phyloP scores from a whole-genome alignment of 2,113 vertebrate genomes.

The Cricetomys ansorgei region DNA sequence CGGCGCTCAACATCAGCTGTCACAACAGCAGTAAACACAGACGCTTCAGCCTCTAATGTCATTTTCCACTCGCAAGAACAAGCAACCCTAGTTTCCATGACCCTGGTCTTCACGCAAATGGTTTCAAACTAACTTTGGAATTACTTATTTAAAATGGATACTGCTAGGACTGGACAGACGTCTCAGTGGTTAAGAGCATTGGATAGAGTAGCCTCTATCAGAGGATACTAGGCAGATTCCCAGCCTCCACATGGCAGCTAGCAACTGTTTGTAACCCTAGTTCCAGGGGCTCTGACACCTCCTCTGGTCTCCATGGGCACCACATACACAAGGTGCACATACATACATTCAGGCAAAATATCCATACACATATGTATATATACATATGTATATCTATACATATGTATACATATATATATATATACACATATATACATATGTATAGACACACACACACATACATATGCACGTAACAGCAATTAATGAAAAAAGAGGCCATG shows the following conservation, averaged over 20 bases:
- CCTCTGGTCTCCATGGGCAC: neutral
- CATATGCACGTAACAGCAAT: too few species aligned
- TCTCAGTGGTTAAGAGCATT: neutral
- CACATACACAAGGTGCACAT: neutral
- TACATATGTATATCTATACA: too few species aligned
- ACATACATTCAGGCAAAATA: neutral
- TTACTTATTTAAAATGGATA: neutral
- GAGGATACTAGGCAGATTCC: neutral
- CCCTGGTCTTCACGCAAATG: neutral
- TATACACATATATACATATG: too few species aligned
- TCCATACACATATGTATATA: too few species aligned
- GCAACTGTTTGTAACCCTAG: neutral
- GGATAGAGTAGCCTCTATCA: too few species aligned
- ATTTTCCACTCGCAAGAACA: neutral
- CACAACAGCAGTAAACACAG: neutral
- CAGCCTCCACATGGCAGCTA: neutral
- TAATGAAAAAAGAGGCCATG: too few species aligned
- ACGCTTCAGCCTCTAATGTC: neutral
- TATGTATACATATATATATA: too few species aligned
- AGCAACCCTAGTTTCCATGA: neutral
- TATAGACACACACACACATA: too few species aligned
- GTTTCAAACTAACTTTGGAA: conserved; percentile 21
- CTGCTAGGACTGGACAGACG: neutral
- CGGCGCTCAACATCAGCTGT: neutral
- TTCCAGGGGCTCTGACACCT: neutral